Percentiles rank a stretch among this genome's conserved stretches.
phyloP scores from a whole-genome alignment of 2,113 vertebrate genomes.

The Pteropus alecto region DNA sequence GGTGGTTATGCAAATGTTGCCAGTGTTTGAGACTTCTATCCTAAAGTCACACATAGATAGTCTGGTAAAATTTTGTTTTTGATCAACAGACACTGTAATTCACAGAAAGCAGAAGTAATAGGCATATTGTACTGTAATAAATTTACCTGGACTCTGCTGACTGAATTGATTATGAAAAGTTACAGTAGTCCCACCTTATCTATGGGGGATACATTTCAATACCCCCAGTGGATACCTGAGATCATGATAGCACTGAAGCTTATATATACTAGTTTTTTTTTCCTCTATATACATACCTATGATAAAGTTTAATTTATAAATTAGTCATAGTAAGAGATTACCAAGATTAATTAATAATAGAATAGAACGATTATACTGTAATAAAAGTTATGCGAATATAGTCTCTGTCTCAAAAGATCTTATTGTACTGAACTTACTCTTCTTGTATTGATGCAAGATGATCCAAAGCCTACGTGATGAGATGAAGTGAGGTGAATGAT shows the following conservation, averaged over 20 bases:
- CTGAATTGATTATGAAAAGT: neutral
- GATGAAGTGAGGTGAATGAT: neutral
- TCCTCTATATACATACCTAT: neutral
- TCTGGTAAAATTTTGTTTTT: neutral
- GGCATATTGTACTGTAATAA: neutral
- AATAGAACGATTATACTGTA: neutral
- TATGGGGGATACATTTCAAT: neutral
- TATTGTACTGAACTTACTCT: neutral
- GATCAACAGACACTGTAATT: neutral
- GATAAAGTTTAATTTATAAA: neutral
- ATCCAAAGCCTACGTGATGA: neutral
- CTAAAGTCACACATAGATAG: neutral
- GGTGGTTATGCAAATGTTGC: neutral
- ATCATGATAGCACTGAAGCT: neutral
- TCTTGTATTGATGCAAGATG: neutral
- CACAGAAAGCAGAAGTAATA: neutral
- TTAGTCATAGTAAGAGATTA: neutral
- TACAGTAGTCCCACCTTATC: neutral
- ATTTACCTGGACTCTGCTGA: neutral
- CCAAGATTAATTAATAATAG: neutral
- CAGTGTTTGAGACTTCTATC: neutral
- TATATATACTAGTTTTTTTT: neutral
- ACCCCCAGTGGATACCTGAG: neutral
- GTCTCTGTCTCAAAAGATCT: neutral
- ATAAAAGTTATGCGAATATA: neutral